These are phyloP conservation scores for Blomia tropicalis DNA, from an alignment of 2,888 invertebrate genomes.

Conservation along the genomic window DNA sequence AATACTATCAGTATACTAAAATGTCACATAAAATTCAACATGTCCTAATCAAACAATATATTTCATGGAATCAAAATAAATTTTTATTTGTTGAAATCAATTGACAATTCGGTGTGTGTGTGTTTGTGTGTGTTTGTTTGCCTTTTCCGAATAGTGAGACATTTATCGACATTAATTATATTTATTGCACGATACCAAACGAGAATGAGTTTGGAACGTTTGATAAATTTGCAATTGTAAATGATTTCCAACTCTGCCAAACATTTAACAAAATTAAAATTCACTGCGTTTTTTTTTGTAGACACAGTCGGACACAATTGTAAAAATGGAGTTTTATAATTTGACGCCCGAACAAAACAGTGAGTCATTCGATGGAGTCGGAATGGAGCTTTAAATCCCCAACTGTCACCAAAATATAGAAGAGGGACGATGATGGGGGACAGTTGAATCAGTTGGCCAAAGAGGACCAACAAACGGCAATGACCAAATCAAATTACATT, in stretches of 20 bases:
- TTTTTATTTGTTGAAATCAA: too few relatives aligned
- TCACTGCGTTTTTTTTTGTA: not conserved
- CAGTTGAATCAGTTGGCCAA: too few relatives aligned
- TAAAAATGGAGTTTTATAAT: too few relatives aligned
- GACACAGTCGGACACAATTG: not conserved
- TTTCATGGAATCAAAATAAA: too few relatives aligned
- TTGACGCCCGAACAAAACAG: too few relatives aligned
- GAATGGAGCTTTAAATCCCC: not conserved
- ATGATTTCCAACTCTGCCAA: not conserved
- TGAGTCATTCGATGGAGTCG: not conserved
- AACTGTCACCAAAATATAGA: not conserved
- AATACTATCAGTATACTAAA: too few relatives aligned
- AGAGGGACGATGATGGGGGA: not conserved
- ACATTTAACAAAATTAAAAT: constrained; percentile 16
- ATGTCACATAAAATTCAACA: too few relatives aligned
- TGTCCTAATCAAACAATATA: too few relatives aligned
- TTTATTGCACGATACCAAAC: not conserved
- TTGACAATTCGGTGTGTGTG: too few relatives aligned
- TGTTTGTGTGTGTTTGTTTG: too few relatives aligned
- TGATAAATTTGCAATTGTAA: constrained; percentile 17
- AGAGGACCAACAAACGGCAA: not conserved
- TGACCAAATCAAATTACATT: constrained; percentile 18
- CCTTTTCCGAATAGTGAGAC: too few relatives aligned
- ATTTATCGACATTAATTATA: not conserved
- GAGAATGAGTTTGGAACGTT: not conserved